These are phyloP conservation scores for Pteruthius melanotis DNA, from an alignment of 2,113 vertebrate species.

Conservation along the genomic window DNA sequence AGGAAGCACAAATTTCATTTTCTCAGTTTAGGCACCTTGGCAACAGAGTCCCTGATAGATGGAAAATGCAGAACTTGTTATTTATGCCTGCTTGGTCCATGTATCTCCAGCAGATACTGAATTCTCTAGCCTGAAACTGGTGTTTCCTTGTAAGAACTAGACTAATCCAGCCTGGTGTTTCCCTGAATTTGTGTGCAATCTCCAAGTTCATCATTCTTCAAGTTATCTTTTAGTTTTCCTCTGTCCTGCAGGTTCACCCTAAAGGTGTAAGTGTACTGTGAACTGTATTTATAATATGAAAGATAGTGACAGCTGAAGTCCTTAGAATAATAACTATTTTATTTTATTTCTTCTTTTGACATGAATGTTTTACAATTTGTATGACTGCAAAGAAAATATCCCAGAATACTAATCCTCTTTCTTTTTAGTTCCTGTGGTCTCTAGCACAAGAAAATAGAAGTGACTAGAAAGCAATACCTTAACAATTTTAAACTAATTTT, in stretches of 20 bases:
- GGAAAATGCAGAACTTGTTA: not conserved
- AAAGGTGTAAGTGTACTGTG: not conserved
- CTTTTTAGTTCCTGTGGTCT: not conserved
- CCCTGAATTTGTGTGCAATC: not conserved
- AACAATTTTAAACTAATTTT: not conserved
- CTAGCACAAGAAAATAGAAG: not conserved
- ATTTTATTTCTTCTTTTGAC: not conserved
- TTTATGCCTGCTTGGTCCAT: not conserved
- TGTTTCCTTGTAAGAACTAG: not conserved
- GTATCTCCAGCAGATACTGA: not conserved
- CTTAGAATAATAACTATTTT: not conserved
- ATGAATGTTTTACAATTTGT: not conserved
- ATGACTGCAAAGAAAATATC: not conserved
- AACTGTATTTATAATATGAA: not conserved
- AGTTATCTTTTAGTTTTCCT: not conserved
- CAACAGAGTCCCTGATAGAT: not conserved
- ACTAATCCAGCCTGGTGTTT: not conserved
- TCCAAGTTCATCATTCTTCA: not conserved
- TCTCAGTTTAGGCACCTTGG: not conserved
- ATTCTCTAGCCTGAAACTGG: not conserved
- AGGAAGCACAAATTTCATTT: not conserved
- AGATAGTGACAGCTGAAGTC: not conserved
- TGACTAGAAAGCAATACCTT: not conserved
- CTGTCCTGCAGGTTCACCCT: not conserved
- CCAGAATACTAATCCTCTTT: not conserved